phyloP scores from a whole-genome alignment of 2,113 vertebrate genomes.

The Petroica traversi region DNA sequence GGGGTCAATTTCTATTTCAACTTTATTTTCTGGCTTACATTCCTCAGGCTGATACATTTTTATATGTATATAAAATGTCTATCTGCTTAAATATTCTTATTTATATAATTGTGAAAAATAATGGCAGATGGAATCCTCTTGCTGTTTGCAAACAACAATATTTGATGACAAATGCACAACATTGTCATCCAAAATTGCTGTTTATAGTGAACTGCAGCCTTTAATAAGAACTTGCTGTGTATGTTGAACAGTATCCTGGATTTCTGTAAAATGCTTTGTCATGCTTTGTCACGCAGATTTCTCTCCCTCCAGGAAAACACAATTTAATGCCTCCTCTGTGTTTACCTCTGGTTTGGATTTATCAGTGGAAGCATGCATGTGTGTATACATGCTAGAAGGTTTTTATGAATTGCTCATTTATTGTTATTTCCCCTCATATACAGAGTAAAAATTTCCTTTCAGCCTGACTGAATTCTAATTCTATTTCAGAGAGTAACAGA shows the following conservation, averaged over 20 bases:
- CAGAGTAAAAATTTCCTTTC: conserved; percentile 9
- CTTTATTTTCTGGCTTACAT: not conserved
- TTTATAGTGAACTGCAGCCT: not conserved
- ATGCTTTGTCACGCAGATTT: not conserved
- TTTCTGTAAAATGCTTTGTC: conserved; percentile 13
- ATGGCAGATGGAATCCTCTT: not conserved
- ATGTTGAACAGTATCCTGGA: not conserved
- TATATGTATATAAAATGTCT: not conserved
- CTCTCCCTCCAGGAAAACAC: conserved; percentile 7
- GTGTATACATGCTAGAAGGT: not conserved
- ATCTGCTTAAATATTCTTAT: not conserved
- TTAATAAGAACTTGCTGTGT: not conserved
- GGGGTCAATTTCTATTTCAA: not conserved
- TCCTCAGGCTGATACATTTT: not conserved
- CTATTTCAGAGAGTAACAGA: not conserved
- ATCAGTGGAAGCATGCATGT: not conserved
- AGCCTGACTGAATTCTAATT: conserved; percentile 28
- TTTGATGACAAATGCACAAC: not conserved
- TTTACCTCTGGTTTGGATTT: not conserved
- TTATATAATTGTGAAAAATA: not conserved
- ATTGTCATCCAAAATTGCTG: not conserved
- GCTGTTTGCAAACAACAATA: not conserved
- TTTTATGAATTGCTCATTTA: conserved; percentile 18
- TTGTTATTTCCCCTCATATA: not conserved
- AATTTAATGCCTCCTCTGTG: not conserved